Evolutionary conservation across 2,797 vertebrate species (phyloP), one percentile per base, ranked within the genome.

Genomic region (Liparis tanakae): DNA sequence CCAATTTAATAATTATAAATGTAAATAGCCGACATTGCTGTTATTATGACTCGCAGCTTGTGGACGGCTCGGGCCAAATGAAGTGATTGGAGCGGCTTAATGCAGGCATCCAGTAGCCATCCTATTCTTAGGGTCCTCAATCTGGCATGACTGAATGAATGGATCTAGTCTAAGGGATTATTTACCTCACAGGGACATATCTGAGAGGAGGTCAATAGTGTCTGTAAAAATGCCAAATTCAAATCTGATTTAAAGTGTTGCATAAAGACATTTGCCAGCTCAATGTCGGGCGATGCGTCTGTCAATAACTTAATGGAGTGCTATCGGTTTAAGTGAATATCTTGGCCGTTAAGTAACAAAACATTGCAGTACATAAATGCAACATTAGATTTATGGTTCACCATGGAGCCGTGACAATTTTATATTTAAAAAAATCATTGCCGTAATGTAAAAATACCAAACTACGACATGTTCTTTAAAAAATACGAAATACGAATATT

Each of bases 111-210:
- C 10, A 51, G 48, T 51, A n/a, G 8, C 18, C 46, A 20, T 3
- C 48, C 18, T 10, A 51, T 51, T 41, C 39, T 55, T 15, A 30
- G 62, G 8, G 71, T 55, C 67, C 54, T 64, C 71, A 39, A 72
- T 74, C 64, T 80, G 54, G 10, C 1, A 6, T n/a, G 53, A 67
- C 20, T 39, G 51, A 75, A 58, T 68, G 15, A 60, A 62, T 34
- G 72, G 54, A 17, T 54, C 9, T 51, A 18, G 51, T 58, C 44
- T 36, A 43, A 22, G 48, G 25, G 41, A 67, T 54, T 51, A 9
- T 30, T 60, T 15, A 65, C 9, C 50, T 76, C 20, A 4, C 18
- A 34, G 36, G 5, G 61, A 55, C 33, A 13, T 64, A 33, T 76
- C 55, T 73, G 33, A 57, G 30, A 59, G 57, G 0, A 14, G 41